Conservation (phyloP, 2,888 invertebrate species). For the Spisula subtruncata region DNA sequence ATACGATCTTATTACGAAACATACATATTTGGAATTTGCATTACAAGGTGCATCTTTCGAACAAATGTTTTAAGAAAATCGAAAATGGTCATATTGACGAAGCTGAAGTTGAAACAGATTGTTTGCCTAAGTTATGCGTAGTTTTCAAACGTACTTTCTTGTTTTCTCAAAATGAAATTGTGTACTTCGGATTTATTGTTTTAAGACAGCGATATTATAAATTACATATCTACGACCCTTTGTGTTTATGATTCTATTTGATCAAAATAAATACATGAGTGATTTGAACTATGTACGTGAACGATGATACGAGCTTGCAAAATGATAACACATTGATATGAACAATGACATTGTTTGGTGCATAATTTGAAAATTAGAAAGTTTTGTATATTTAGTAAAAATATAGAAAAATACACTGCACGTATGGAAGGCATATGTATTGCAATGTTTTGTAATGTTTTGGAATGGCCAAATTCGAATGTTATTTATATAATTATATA, state of each 20-base stretch:
- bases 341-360: too few relatives aligned
- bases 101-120: too few relatives aligned
- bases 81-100: too few relatives aligned
- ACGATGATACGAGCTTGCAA: not conserved
- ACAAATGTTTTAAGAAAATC: too few relatives aligned
- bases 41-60: too few relatives aligned
- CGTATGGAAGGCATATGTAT: not conserved
- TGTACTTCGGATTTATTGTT: too few relatives aligned
- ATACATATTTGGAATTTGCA: too few relatives aligned
- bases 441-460: not conserved
- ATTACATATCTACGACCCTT: not conserved
- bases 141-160: too few relatives aligned
- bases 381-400: not conserved
- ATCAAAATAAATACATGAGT: conserved; percentile 12
- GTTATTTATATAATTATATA: not conserved
- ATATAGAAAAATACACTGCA: conserved; percentile 5
- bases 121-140: too few relatives aligned
- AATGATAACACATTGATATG: not conserved
- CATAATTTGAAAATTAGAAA: too few relatives aligned
- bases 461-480: not conserved
- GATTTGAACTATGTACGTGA: not conserved
- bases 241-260: not conserved
- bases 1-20: too few relatives aligned
- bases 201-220: not conserved
- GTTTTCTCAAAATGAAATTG: too few relatives aligned